Evolutionary conservation across 2,888 invertebrate species (phyloP).

Genomic region (Lobophora halterata): DNA sequence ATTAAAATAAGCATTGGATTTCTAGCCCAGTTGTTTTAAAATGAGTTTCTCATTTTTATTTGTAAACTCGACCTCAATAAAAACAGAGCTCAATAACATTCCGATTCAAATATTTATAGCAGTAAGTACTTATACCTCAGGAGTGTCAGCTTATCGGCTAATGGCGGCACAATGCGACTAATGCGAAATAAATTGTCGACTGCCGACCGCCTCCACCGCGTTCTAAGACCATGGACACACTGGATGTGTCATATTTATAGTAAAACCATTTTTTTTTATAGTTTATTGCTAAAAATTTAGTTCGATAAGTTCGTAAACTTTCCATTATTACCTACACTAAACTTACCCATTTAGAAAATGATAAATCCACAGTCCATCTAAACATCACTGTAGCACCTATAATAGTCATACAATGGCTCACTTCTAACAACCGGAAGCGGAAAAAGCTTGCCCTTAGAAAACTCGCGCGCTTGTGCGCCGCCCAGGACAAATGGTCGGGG

Average conservation of each 20-base stretch:
- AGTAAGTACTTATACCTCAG: conserved; percentile 40
- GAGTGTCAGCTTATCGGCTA: conserved; percentile 52
- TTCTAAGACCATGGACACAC: conserved; percentile 11
- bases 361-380: too few relatives aligned
- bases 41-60: too few relatives aligned
- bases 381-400: conserved; percentile 41
- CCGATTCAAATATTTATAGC: conserved; percentile 32
- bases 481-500: conserved; percentile 35
- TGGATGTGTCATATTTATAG: conserved; percentile 26
- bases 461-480: conserved; percentile 75
- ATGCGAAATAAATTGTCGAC: conserved; percentile 74
- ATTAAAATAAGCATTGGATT: too few relatives aligned
- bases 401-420: too few relatives aligned
- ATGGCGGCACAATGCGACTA: conserved; percentile 65
- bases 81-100: too few relatives aligned
- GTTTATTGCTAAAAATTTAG: too few relatives aligned
- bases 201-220: conserved; percentile 44
- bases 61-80: too few relatives aligned
- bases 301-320: too few relatives aligned
- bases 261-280: too few relatives aligned
- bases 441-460: conserved; percentile 74
- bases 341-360: too few relatives aligned
- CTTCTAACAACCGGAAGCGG: conserved; percentile 75
- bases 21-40: too few relatives aligned
- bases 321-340: too few relatives aligned